phyloP scores from a whole-genome alignment of 2,888 invertebrate species.

The Axea sp. region DNA sequence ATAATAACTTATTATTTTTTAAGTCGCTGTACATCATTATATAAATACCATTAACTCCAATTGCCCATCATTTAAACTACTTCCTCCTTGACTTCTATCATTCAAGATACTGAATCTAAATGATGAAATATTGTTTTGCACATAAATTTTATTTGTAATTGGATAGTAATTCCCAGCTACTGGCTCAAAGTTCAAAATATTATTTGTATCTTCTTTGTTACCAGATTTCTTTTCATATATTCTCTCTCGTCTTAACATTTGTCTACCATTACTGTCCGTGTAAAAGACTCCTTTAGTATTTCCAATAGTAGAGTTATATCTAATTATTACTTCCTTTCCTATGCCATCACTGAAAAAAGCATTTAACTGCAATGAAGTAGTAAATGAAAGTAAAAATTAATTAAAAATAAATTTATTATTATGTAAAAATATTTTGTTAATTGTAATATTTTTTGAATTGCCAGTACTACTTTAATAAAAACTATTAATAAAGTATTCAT shows the following conservation, averaged over 20 bases:
- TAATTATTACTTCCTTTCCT: constrained; percentile 85
- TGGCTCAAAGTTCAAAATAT: no score
- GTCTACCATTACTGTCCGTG: constrained; percentile 96
- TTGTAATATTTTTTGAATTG: no score
- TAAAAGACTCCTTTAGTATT: constrained; percentile 83
- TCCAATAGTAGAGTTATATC: constrained; percentile 18
- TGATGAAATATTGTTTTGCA: constrained; percentile 80
- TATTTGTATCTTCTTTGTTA: no score
- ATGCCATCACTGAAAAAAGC: constrained; percentile 80
- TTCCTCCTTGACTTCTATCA: constrained; percentile 91
- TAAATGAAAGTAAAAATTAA: no score
- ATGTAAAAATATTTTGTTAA: no score
- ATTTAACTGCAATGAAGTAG: no score
- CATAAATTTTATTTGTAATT: constrained; percentile 88
- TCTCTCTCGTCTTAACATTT: constrained; percentile 86
- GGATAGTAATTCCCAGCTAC: constrained; percentile 96
- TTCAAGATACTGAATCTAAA: constrained; percentile 83
- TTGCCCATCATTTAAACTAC: constrained; percentile 86
- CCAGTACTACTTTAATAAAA: no score
- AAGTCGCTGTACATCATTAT: no score
- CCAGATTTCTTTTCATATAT: constrained; percentile 72
- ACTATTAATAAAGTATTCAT: no score
- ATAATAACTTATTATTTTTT: no score
- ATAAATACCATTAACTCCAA: constrained; percentile 91
- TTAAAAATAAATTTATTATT: no score